Evolutionary conservation across 2,888 invertebrate genomes (phyloP), one percentile per base, ranked within the genome.

Genomic region (Chalcosyrphus nemorum): DNA sequence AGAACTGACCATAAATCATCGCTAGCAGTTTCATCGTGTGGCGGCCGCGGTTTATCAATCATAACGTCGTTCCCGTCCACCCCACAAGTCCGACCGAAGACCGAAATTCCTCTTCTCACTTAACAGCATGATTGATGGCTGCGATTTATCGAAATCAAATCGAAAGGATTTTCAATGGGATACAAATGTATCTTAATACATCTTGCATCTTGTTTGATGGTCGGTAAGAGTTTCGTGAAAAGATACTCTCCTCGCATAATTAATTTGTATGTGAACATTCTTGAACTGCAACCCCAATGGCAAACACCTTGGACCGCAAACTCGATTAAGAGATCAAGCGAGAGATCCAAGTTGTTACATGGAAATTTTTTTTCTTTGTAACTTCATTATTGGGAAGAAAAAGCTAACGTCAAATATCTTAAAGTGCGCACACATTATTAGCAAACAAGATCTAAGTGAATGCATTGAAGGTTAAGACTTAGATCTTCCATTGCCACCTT

Each of bases 51-150:
- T 80, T 80, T 84, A 84, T 84, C 84, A 84, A 84, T 84, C 84
- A 84, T 84, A 84, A 84, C 84, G 81, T 86, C 86, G 86, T 86
- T 84, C 86, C 56, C 66, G 72, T 78, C 77, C 57, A 75, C 76
- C 66, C 80, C 29, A 29, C 6, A 29, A 29, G 29, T 6, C 29
- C 29, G 7, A 29, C n/a, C 4, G 81, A 84, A 80, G 76, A 84
- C 76, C 63, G 71, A 80, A 86, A 86, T 86, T 86, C 86, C 80
- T 86, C 84, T 87, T 87, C 86, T 87, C 87, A 86, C 86, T 87
- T 87, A 87, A 87, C 76, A 78, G 52, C 59, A 81, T 87, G 87
- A 87, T 87, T 87, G 87, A 87, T 87, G 82, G 87, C 80, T 72
- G 82, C 86, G 87, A 87, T 87, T 86, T 87, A 84, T 87, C 86